Conservation (phyloP, 2,797 vertebrate species). For the Myotis myotis region DNA sequence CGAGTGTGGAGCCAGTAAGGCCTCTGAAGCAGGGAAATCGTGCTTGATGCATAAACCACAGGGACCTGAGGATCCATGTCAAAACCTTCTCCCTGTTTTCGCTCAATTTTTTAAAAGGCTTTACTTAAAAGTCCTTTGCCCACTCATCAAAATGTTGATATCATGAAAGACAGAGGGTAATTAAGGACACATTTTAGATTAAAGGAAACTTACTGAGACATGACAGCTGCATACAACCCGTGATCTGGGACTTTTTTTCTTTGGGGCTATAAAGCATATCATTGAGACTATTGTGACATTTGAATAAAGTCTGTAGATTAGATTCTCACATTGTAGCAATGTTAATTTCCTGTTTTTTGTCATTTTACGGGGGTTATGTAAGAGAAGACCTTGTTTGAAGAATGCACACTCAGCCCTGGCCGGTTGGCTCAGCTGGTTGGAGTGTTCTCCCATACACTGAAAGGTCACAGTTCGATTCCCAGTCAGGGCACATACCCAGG, state of each 20-base stretch:
- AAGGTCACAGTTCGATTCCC: background rate
- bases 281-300: background rate
- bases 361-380: background rate
- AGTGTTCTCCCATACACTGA: background rate
- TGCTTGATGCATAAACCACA: background rate
- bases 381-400: background rate
- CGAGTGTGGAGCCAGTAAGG: background rate
- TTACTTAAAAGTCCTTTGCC: background rate
- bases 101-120: background rate
- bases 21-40: background rate
- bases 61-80: background rate
- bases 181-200: background rate
- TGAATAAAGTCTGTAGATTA: background rate
- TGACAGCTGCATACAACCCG: background rate
- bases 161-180: background rate
- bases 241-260: background rate
- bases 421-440: background rate
- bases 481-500: background rate
- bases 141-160: background rate
- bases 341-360: background rate
- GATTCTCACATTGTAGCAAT: background rate
- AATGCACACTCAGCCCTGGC: background rate
- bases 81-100: background rate
- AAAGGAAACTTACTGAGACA: background rate
- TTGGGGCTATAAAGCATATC: background rate